Evolutionary conservation across 2,113 vertebrate species (phyloP).

Genomic region (Arenaria interpres): DNA sequence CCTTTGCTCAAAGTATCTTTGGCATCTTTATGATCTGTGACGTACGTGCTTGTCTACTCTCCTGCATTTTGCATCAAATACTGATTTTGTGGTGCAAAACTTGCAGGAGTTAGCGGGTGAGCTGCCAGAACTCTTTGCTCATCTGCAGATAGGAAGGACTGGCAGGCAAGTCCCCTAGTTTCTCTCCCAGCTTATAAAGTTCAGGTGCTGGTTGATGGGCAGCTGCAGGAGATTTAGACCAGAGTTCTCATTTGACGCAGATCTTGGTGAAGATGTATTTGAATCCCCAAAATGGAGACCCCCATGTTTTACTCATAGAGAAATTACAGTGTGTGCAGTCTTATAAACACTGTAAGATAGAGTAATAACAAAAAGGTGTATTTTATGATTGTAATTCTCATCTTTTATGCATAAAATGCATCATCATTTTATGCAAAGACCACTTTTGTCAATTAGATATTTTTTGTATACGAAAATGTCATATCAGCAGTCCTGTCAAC

Average conservation of each 20-base stretch:
- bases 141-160: background rate
- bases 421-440: background rate
- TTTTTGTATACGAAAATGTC: background rate
- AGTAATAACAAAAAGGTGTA: background rate
- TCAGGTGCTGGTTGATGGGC: background rate
- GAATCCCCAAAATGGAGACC: background rate
- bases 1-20: background rate
- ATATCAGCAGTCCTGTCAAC: background rate
- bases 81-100: background rate
- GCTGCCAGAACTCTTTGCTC: background rate
- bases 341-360: background rate
- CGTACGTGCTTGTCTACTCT: background rate
- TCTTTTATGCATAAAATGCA: background rate
- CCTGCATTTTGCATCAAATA: background rate
- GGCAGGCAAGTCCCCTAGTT: background rate
- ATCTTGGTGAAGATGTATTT: background rate
- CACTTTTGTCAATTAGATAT: background rate
- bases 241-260: background rate
- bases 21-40: background rate
- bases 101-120: background rate
- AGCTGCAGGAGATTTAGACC: background rate
- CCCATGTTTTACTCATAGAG: background rate
- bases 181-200: background rate
- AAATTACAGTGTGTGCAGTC: background rate
- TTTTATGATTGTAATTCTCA: background rate